Base-by-base conservation (phyloP, 2,113 vertebrate genomes). In the Pungitius pungitius region DNA sequence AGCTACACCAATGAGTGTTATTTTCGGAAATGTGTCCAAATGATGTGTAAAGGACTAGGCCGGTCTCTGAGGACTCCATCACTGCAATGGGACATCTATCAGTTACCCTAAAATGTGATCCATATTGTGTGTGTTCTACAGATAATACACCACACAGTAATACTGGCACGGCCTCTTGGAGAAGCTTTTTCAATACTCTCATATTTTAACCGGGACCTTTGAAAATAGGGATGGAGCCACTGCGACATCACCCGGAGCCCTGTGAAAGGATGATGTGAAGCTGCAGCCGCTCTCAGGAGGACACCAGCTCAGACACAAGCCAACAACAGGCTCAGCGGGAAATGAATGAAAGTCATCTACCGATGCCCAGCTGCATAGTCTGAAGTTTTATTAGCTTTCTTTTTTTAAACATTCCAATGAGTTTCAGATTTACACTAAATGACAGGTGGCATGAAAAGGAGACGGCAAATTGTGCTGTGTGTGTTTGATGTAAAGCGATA, bases 41-140 rank as follows among this genome's bases (percentile, higher is more conserved):
- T 76, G 43, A 73, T 61, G 57, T 51, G 64, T 82, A 65, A 85
- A 60, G 69, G 69, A 77, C 64, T 58, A 20, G 63, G 51, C 6
- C 12, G 6, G 61, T 68, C 73, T 70, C 65, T 2, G 67, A 24
- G 39, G 39, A 77, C 52, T 22, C 60, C 40, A 39, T 18, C 6
- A 14, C 51, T 24, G 54, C 71, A 12, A 61, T 24, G 62, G 20
- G 52, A 71, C 35, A 67, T 77, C 45, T 13, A 66, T 66, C 60
- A 77, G n/a, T 73, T 18, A 22, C 65, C 51, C 26, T 37, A 52
- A 47, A 66, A 15, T 59, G 26, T 37, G 42, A 45, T 27, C 14
- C 22, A n/a, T 10, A 24, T 3, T 39, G 24, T 20, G 11, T 6
- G 37, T 8, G 39, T 8, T 70, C 37, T 56, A 26, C 1, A 15